A percentile compares a stretch with the other conserved stretches of the same genome.
These are phyloP conservation scores for Nicator chloris DNA, from an alignment of 2,113 vertebrate genomes.

Conservation along the genomic window DNA sequence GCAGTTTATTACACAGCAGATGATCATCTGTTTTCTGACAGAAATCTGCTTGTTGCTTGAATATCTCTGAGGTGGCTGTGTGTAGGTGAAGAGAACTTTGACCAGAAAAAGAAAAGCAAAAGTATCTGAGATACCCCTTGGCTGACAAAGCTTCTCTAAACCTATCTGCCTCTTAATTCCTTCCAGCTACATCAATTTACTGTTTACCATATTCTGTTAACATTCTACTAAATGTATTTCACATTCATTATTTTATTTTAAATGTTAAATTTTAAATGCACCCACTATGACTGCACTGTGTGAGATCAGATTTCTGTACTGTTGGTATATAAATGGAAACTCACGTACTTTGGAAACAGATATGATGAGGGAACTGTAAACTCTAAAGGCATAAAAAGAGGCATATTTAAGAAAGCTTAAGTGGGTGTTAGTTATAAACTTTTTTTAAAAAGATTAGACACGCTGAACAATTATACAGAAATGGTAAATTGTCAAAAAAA, in stretches of 20 bases:
- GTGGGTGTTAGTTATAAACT: neutral
- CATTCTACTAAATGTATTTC: neutral
- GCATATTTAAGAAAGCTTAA: slow-evolving; percentile 1
- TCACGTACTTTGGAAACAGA: neutral
- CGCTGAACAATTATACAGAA: neutral
- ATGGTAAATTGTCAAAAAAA: neutral
- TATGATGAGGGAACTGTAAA: neutral
- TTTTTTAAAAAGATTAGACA: neutral
- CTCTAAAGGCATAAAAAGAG: neutral
- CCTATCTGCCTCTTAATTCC: neutral
- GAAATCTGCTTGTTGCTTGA: neutral
- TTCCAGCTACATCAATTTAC: neutral
- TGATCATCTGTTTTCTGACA: neutral
- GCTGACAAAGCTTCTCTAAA: neutral
- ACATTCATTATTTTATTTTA: slow-evolving; percentile 13
- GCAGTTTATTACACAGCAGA: neutral
- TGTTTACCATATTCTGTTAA: neutral
- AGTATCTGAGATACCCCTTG: neutral
- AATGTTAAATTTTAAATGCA: neutral
- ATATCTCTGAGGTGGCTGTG: neutral
- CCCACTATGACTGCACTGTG: neutral
- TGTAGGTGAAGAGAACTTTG: neutral
- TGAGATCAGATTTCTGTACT: neutral
- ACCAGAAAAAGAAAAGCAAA: neutral
- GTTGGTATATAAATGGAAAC: neutral